These are phyloP conservation scores for Clarias magur DNA, from an alignment of 2,113 vertebrate species.

Conservation along the genomic window DNA sequence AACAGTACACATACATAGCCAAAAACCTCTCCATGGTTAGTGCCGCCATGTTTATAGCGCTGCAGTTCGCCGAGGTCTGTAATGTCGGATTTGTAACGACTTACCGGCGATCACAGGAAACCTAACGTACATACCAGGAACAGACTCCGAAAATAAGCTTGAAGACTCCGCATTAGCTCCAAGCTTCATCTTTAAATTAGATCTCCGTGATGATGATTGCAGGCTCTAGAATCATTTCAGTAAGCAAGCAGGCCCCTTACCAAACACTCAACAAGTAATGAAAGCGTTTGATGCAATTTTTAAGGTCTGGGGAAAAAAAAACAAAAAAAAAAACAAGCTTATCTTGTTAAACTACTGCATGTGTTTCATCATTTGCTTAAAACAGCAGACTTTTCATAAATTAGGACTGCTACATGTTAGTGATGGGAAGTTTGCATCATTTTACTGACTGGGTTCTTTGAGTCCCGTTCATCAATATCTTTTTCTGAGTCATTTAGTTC, in stretches of 20 bases:
- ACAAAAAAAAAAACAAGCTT: not conserved
- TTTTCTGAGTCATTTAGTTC: no score
- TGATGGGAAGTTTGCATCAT: no score
- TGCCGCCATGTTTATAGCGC: not conserved
- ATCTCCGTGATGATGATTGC: conserved; percentile 7
- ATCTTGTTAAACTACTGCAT: not conserved
- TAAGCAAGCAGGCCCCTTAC: not conserved
- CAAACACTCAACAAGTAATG: conserved; percentile 12
- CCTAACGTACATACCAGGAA: not conserved
- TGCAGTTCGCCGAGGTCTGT: not conserved
- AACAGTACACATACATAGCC: not conserved
- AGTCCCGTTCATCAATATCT: no score
- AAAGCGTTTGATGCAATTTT: not conserved
- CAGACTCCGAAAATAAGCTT: not conserved
- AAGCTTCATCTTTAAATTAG: conserved; percentile 4
- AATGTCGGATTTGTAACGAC: not conserved
- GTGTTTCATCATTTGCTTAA: not conserved
- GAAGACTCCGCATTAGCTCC: not conserved
- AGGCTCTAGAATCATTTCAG: conserved; percentile 1
- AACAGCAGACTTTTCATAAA: not conserved
- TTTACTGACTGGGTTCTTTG: no score
- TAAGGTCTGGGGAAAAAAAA: not conserved
- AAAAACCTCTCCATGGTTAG: not conserved
- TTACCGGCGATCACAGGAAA: not conserved
- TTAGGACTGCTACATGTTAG: not conserved